A percentile compares a stretch with the other conserved stretches of the same genome.
Conservation (phyloP, 2,113 vertebrate genomes). For the Eulacestoma nigropectus region DNA sequence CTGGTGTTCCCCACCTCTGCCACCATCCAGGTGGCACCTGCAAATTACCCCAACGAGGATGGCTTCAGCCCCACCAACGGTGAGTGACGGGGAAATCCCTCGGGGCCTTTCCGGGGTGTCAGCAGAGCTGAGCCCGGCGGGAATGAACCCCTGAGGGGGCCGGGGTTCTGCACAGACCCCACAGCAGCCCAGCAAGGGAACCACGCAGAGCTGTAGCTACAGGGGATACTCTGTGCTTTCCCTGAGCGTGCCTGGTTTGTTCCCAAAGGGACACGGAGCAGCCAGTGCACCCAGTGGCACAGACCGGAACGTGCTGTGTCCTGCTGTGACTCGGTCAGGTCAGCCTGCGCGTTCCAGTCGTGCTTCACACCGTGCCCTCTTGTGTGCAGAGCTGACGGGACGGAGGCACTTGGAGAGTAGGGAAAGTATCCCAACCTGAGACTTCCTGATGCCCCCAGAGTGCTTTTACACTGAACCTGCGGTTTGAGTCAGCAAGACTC, state of each 20-base stretch:
- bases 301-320: neutral
- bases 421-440: neutral
- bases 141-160: fast-evolving
- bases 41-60: conserved; percentile 92
- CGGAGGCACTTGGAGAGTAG: neutral
- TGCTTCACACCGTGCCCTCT: fast-evolving
- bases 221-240: fast-evolving
- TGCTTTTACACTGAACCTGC: neutral
- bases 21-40: conserved; percentile 91
- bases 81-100: conserved; percentile 22
- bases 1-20: conserved; percentile 96
- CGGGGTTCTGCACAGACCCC: fast-evolving
- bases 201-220: fast-evolving
- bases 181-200: neutral
- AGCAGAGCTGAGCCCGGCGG: neutral
- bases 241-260: neutral
- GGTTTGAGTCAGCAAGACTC: neutral
- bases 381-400: neutral
- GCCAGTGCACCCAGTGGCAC: neutral
- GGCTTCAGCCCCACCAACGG: conserved; percentile 85
- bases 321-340: neutral
- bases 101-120: too few species aligned
- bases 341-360: neutral
- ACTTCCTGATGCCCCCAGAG: neutral
- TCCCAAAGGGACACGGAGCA: neutral